Base-by-base conservation (phyloP, 2,797 vertebrate genomes). In the Karalla daura region DNA sequence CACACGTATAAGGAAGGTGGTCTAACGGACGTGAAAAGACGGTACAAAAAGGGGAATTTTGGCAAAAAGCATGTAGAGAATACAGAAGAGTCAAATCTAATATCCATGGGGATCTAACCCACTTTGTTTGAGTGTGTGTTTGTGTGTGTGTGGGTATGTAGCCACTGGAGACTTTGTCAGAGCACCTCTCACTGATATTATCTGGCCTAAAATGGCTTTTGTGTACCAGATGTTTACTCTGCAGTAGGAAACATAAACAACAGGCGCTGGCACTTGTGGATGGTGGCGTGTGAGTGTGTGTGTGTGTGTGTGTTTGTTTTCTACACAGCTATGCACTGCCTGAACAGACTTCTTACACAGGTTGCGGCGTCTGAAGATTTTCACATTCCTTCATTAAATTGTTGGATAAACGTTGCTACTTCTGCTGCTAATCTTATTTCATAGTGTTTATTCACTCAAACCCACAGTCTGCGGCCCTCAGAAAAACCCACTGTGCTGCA, bases 41-140 rank as follows among this genome's bases (percentile, higher is more conserved):
- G 5, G 14, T 55, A 12, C 23, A 10, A 41, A 49, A 36, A 5
- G 24, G 10, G 37, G 20, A 17, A 33, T 55, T 74, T 49, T 33
- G 33, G 3, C 53, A 51, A 55, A 23, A 25, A 49, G 27, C 54
- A 45, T 18, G 21, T 23, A 49, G 40, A 14, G 18, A 65, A 68
- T 56, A 43, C 14, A 30, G 23, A 49, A 28, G 54, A 52, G 58
- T 43, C 36, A 33, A 56, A 60, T 70, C 35, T 55, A 55, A 46
- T 64, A 45, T 64, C 75, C 43, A 62, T 15, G 0, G 50, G 66
- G 69, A 80, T 72, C 45, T 60, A 78, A 77, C 71, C 74, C 55
- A 81, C 80, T 81, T 47, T 63, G 58, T 47, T 27, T 40, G 60
- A 20, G 20, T 27, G 28, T 58, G 49, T 30, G 44, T 47, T 18